Percentiles rank a stretch among this genome's conserved stretches.
These are phyloP conservation scores for Catharus bicknelli DNA, from an alignment of 2,113 vertebrate genomes.

Conservation along the genomic window DNA sequence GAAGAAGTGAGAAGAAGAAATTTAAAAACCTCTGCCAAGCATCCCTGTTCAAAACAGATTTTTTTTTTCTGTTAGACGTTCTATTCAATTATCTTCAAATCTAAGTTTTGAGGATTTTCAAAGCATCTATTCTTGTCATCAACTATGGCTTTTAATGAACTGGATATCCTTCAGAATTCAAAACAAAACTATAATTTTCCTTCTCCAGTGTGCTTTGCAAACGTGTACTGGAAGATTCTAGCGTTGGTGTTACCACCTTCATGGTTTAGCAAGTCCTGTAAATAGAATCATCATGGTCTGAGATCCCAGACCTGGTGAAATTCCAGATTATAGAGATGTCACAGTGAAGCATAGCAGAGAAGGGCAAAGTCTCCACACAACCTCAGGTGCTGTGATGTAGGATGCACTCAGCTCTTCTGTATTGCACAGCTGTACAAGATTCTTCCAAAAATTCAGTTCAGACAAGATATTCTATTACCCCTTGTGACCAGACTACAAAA, in stretches of 20 bases:
- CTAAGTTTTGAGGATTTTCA: neutral
- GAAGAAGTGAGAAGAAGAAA: neutral
- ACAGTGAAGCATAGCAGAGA: neutral
- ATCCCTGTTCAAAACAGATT: neutral
- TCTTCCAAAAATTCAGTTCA: neutral
- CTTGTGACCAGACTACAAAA: neutral
- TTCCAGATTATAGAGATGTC: neutral
- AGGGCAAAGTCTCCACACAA: neutral
- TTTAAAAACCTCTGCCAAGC: neutral
- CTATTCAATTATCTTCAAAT: neutral
- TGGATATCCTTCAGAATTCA: neutral
- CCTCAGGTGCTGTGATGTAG: neutral
- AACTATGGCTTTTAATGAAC: neutral
- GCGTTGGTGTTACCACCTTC: neutral
- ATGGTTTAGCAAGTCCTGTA: neutral
- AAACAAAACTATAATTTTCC: neutral
- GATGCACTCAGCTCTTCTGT: neutral
- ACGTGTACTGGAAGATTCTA: neutral
- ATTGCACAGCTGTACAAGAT: neutral
- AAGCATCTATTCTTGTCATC: neutral
- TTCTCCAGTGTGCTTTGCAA: neutral
- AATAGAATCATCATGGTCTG: neutral
- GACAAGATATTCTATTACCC: neutral
- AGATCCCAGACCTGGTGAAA: neutral
- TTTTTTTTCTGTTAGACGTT: neutral